phyloP scores from a whole-genome alignment of 2,797 vertebrate species.

The Delichon dasypus region DNA sequence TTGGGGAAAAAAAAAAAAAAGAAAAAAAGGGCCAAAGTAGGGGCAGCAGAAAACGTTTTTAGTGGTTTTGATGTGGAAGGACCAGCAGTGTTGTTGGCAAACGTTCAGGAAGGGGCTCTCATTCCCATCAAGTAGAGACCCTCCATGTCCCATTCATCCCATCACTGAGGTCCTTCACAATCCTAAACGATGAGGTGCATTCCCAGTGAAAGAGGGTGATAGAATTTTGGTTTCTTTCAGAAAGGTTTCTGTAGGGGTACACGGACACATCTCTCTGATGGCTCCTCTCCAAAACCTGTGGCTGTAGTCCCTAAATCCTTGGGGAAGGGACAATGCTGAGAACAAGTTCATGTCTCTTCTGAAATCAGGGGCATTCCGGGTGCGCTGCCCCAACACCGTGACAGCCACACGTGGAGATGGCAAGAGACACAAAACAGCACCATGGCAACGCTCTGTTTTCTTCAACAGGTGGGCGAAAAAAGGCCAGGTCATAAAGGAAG shows the following conservation, averaged over 20 bases:
- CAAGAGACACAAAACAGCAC: background rate
- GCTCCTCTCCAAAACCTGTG: background rate
- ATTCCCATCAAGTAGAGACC: background rate
- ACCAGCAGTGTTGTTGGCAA: background rate
- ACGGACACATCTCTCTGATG: accelerated
- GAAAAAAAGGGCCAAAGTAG: background rate
- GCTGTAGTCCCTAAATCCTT: background rate
- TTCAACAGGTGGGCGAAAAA: slow-evolving; percentile 93
- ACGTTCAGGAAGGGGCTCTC: accelerated
- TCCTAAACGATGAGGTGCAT: background rate
- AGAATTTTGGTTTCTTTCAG: background rate
- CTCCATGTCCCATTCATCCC: background rate
- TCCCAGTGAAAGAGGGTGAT: background rate
- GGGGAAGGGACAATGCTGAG: accelerated
- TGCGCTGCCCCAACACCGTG: background rate
- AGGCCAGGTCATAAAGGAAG: slow-evolving; percentile 91
- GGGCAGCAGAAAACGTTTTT: background rate
- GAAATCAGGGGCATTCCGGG: background rate
- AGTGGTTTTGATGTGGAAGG: background rate
- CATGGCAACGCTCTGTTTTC: background rate
- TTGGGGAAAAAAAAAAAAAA: background rate
- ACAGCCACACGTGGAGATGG: accelerated
- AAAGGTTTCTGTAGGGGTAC: background rate
- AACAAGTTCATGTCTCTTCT: background rate
- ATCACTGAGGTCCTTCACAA: background rate